Conservation (phyloP, 2,113 vertebrate genomes). For the Salvelinus sp. region DNA sequence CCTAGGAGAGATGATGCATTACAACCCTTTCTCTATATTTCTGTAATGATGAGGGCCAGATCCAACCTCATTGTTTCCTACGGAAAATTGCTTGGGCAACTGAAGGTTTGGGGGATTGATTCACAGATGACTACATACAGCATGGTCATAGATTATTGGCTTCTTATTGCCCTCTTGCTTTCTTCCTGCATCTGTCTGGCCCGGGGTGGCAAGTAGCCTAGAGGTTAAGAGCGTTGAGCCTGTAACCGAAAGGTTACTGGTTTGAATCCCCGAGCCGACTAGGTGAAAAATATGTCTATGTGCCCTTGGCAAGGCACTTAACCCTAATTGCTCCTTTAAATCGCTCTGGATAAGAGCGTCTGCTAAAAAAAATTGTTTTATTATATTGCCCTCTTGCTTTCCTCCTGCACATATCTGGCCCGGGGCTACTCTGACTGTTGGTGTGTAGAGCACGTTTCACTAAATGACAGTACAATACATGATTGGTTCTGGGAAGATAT, state of each 20-base stretch:
- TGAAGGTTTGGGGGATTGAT: no score
- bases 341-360: not conserved
- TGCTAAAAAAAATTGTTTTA: not conserved
- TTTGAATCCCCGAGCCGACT: no score
- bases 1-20: no score
- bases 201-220: no score
- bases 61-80: not conserved
- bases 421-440: not conserved
- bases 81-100: not conserved
- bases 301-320: no score
- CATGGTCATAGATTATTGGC: not conserved
- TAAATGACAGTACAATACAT: slow-evolving; percentile 19
- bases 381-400: not conserved
- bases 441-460: not conserved
- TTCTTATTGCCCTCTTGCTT: not conserved
- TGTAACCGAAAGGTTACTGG: no score
- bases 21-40: not conserved
- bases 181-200: not conserved
- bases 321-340: not conserved
- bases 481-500: slow-evolving; percentile 46
- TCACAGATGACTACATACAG: not conserved
- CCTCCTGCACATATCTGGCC: not conserved
- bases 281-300: no score
- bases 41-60: not conserved
- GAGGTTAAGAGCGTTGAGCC: no score